Percentiles rank a stretch among this genome's conserved stretches.
phyloP scores from a whole-genome alignment of 64 coral and sea anemone species.

The Anthopleura sola region DNA sequence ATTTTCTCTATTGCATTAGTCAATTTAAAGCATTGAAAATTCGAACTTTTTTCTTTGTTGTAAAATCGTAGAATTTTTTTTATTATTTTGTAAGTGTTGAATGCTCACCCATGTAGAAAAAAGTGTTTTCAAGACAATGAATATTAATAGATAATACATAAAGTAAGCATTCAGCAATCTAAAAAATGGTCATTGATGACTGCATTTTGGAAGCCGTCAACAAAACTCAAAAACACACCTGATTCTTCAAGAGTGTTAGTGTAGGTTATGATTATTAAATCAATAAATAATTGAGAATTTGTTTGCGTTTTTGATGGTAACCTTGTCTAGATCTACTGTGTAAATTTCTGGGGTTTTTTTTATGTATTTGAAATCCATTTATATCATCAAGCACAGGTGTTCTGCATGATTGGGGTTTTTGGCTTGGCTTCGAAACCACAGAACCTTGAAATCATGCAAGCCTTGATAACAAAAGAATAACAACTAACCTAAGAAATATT shows the following conservation, averaged over 20 bases:
- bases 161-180: neutral
- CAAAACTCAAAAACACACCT: neutral
- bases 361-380: neutral
- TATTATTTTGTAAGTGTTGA: neutral
- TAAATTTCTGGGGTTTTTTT: neutral
- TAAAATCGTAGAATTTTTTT: neutral
- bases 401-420: neutral
- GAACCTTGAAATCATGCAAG: neutral
- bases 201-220: neutral
- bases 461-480: neutral
- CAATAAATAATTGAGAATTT: neutral
- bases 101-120: neutral
- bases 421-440: slow-evolving; percentile 9
- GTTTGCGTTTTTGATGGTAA: neutral
- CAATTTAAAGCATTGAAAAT: neutral
- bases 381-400: neutral
- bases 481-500: neutral
- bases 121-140: neutral
- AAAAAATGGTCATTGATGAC: neutral
- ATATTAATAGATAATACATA: neutral
- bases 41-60: neutral
- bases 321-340: too few relatives aligned
- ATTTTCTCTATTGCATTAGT: too few relatives aligned
- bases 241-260: neutral
- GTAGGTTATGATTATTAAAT: neutral